Evolutionary conservation across 2,797 vertebrate species (phyloP).

Genomic region (Bradypodion pumilum): DNA sequence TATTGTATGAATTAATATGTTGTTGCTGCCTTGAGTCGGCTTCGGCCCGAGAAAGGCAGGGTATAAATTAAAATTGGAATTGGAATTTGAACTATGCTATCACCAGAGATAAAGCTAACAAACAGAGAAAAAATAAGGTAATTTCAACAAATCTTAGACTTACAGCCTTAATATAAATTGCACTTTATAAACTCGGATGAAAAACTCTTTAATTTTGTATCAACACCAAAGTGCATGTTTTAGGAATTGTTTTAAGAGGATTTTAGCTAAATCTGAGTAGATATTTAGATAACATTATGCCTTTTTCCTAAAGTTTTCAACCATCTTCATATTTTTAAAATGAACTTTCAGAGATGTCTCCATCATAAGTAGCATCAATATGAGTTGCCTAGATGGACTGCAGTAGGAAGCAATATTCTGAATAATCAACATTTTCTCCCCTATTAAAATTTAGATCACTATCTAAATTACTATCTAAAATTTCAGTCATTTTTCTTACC

Average conservation of each 20-base stretch:
- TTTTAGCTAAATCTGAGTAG: background rate
- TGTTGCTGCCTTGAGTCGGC: too few species aligned
- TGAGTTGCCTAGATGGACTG: background rate
- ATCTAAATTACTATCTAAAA: background rate
- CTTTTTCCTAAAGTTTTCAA: background rate
- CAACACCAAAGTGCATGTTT: background rate
- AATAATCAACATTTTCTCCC: background rate
- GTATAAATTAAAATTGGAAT: too few species aligned
- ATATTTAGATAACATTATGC: background rate
- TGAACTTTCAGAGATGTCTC: background rate
- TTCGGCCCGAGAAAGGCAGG: too few species aligned
- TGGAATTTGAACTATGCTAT: too few species aligned
- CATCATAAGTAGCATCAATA: background rate
- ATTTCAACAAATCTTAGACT: background rate
- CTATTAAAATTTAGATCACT: background rate
- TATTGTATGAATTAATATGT: too few species aligned
- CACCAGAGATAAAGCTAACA: background rate
- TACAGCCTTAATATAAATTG: background rate
- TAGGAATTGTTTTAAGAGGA: background rate
- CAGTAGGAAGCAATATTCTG: background rate
- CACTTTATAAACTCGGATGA: background rate
- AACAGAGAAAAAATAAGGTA: background rate
- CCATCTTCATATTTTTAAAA: background rate
- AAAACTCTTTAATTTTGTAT: background rate
- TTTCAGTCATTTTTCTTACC: background rate